A percentile compares a stretch with the other conserved stretches of the same genome.
These are phyloP conservation scores for Trissoscelio sp. DNA, from an alignment of 2,888 invertebrate species.

Conservation along the genomic window DNA sequence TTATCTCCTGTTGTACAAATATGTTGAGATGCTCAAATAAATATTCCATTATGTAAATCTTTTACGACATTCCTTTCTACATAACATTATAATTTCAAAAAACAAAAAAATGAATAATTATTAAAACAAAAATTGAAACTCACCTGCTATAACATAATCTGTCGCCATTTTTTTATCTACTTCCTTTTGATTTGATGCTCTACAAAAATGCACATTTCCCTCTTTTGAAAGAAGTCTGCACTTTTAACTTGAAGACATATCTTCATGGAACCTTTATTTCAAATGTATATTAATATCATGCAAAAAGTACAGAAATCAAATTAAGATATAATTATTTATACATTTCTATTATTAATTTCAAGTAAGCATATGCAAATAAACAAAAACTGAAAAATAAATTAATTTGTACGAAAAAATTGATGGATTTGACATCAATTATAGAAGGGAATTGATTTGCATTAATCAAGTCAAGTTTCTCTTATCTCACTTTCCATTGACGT, in stretches of 20 bases:
- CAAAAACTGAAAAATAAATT: neutral
- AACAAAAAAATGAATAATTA: neutral
- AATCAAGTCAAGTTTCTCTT: conserved; percentile 1
- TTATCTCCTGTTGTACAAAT: neutral
- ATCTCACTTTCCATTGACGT: conserved; percentile 4
- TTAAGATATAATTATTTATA: too few species aligned
- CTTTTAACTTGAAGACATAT: conserved; percentile 21
- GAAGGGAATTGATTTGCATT: neutral
- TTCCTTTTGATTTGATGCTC: conserved; percentile 33
- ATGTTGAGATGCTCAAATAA: neutral
- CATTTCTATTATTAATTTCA: too few species aligned
- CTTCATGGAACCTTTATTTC: conserved; percentile 52
- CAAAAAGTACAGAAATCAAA: neutral
- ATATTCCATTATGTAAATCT: neutral
- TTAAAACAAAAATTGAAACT: conserved; percentile 10
- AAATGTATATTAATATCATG: conserved; percentile 11
- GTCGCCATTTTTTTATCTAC: conserved; percentile 52
- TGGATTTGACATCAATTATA: conserved; percentile 1
- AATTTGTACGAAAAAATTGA: neutral
- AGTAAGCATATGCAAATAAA: too few species aligned
- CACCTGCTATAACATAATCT: conserved; percentile 66
- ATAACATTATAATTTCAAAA: too few species aligned
- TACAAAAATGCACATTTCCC: conserved; percentile 26
- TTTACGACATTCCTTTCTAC: neutral
- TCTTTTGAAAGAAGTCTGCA: neutral